These are phyloP conservation scores for Erythrocebus patas DNA, from an alignment of 2,113 vertebrate genomes.

Conservation along the genomic window DNA sequence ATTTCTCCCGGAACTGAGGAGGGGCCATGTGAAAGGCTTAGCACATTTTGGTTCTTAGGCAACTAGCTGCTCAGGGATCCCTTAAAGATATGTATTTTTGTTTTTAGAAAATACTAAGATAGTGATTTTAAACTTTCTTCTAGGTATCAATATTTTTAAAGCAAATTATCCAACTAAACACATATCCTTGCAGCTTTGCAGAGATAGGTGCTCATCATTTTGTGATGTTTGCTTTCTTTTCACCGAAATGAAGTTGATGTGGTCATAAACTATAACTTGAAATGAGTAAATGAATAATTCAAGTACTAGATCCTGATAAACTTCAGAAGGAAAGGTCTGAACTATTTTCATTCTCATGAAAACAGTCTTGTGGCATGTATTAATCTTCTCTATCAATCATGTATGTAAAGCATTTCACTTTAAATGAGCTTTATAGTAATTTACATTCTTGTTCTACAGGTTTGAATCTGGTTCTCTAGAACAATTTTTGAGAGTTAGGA, in stretches of 20 bases:
- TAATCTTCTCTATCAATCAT: not conserved
- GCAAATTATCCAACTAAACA: not conserved
- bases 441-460: constrained; percentile 6
- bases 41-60: not conserved
- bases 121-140: not conserved
- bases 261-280: not conserved
- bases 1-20: not conserved
- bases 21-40: not conserved
- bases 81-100: not conserved
- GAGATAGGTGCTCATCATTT: not conserved
- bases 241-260: not conserved
- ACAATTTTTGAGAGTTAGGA: not conserved
- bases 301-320: not conserved
- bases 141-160: not conserved
- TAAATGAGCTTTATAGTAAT: not conserved
- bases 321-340: not conserved
- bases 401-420: not conserved
- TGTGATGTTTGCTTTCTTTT: not conserved
- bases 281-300: not conserved
- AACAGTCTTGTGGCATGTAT: not conserved
- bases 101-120: not conserved
- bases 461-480: not conserved
- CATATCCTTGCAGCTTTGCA: not conserved
- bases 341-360: not conserved
- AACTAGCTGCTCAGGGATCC: not conserved